These are phyloP conservation scores for Mycteria americana DNA, from an alignment of 2,797 vertebrate genomes.

Conservation along the genomic window DNA sequence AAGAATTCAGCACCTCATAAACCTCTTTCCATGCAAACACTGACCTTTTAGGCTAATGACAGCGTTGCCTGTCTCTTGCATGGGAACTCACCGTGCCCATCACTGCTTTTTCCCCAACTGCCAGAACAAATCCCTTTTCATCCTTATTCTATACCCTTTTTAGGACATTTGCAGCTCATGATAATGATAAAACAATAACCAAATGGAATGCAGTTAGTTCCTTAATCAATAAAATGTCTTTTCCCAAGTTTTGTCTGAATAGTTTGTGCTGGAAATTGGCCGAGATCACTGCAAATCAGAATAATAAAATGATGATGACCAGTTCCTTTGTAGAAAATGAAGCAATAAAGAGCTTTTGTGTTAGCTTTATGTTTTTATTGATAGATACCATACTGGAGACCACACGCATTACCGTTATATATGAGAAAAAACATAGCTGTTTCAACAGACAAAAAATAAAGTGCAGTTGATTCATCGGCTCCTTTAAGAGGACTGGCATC, in stretches of 20 bases:
- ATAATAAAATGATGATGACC: constrained; percentile 8
- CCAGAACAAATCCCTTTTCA: not conserved
- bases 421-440: constrained; percentile 9
- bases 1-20: constrained; percentile 43
- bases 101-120: not conserved
- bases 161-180: not conserved
- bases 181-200: not conserved
- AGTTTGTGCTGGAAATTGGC: not conserved
- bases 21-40: constrained; percentile 45
- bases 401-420: not conserved
- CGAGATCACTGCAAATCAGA: not conserved
- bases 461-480: constrained; percentile 39
- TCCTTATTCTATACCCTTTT: not conserved
- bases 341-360: constrained; percentile 39
- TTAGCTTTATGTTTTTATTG: constrained; percentile 36
- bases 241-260: not conserved
- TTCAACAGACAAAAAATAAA: constrained; percentile 47
- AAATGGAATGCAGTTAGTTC: not conserved
- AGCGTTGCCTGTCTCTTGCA: not conserved
- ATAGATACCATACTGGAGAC: constrained; percentile 21
- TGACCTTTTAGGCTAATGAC: constrained; percentile 51
- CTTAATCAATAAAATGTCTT: constrained; percentile 15
- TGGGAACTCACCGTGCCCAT: not conserved
- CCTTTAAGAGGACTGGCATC: constrained; percentile 65
- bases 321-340: constrained; percentile 23